Conservation (phyloP, 2,113 vertebrate species). For the Apodemus speciosus region DNA sequence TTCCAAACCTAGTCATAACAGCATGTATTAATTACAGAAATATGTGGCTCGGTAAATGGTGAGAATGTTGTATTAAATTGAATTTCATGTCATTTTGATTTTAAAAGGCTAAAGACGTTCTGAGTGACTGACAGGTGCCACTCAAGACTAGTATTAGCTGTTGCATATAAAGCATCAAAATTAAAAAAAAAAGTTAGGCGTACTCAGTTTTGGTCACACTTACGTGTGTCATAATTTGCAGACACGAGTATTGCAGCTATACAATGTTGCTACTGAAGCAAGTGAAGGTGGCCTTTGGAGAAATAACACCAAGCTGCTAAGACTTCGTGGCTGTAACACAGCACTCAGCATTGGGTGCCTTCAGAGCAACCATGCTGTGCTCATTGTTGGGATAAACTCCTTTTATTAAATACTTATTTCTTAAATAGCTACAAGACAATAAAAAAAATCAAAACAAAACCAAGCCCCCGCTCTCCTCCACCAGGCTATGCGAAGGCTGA, state of each 20-base stretch:
- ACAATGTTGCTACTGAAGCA: slow-evolving; percentile 15
- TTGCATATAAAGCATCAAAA: not conserved
- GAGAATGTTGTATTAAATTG: slow-evolving; percentile 11
- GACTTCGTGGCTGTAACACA: not conserved
- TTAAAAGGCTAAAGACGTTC: slow-evolving; percentile 40
- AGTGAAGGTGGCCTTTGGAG: slow-evolving; percentile 55
- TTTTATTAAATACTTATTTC: slow-evolving; percentile 39
- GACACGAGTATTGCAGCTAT: slow-evolving; percentile 7
- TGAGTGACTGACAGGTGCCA: slow-evolving; percentile 62
- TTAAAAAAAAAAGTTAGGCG: not conserved
- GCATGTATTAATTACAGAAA: not conserved
- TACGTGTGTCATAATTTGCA: not conserved
- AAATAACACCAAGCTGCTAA: slow-evolving; percentile 54
- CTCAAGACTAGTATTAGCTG: slow-evolving; percentile 35
- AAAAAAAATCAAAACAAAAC: not conserved
- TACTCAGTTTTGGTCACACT: not conserved
- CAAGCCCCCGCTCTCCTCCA: not conserved
- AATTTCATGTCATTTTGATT: slow-evolving; percentile 47
- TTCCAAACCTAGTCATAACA: not conserved
- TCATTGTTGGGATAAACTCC: slow-evolving; percentile 9
- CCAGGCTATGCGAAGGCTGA: not conserved
- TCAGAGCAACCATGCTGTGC: slow-evolving; percentile 33
- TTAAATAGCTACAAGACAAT: not conserved
- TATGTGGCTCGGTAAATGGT: not conserved
- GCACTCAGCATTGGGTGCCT: slow-evolving; percentile 12